Base-by-base conservation (phyloP, 1,140 invertebrate species). In the Neuroterus valhalla region DNA sequence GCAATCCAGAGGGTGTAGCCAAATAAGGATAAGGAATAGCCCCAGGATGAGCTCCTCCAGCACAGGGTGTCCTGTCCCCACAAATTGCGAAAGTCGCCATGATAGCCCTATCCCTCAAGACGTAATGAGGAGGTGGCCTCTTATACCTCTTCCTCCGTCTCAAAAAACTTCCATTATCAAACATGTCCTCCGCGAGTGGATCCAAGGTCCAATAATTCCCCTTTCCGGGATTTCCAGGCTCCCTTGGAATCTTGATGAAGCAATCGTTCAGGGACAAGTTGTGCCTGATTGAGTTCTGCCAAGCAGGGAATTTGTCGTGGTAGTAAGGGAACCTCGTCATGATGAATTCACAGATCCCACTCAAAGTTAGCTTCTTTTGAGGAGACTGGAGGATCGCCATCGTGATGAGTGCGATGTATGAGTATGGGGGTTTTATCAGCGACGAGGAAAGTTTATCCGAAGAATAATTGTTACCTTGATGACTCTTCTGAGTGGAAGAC, bases 171-270 rank as follows among this genome's bases (percentile, higher is more conserved):
- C 99, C 99, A 87, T 99, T 99, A 86, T 99, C 98, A 84, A 99
- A 99, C 99, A 99, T 99, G 85, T 99, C 97, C 85, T 99, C 97
- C 1, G 96, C 96, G 71, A 97, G 90, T 0, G 98, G 98, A 90
- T 99, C 98, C 62, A 99, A 88, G 0, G 98, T 98, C 98, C 98
- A 99, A 89, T 99, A 99, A 86, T 99, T 99, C 0, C 98, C 98
- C 84, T 99, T 99, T 0, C 98, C 98, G 0, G 99, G 98, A 86
- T 99, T 99, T 0, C 98, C 98, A 0, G 98, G 98, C 87, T 99
- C 98, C 4, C 98, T 91, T 0, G 98, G 97, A 55, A 99, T 98
- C 90, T 99, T 99, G 19, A 99, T 96, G 89, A 99, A 99, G 85
- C 98, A 99, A 88, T 99, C 98, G 90, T 99, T 99, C 46, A 99